Conservation (phyloP, 1,140 invertebrate species). For the Maniola jurtina region DNA sequence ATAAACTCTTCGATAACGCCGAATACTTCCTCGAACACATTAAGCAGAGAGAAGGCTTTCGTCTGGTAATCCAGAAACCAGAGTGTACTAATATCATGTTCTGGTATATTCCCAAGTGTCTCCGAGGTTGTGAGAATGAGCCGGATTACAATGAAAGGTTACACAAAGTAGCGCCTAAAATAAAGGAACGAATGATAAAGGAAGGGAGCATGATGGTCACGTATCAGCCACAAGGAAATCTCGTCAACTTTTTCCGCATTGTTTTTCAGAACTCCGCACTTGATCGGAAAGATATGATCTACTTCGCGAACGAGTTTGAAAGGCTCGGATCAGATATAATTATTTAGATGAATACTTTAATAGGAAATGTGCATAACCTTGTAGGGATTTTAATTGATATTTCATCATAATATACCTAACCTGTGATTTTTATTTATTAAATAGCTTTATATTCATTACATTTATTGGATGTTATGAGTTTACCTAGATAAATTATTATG, state of each 20-base stretch:
- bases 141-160: conserved; percentile 84
- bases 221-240: conserved; percentile 90
- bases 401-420: conserved; percentile 35
- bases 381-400: conserved; percentile 36
- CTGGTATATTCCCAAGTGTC: conserved; percentile 93
- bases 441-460: conserved; percentile 26
- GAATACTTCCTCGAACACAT: conserved; percentile 85
- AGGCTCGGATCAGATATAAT: conserved; percentile 83
- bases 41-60: conserved; percentile 84
- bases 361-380: conserved; percentile 26
- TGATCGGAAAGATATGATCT: conserved; percentile 89
- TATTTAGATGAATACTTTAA: conserved; percentile 45
- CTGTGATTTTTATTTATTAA: conserved; percentile 57
- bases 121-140: conserved; percentile 81
- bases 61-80: conserved; percentile 87
- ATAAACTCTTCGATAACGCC: conserved; percentile 87
- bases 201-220: conserved; percentile 97
- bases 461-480: conserved; percentile 21
- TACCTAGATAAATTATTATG: neutral
- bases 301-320: conserved; percentile 93
- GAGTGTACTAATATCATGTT: conserved; percentile 97
- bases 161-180: conserved; percentile 91
- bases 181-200: conserved; percentile 97
- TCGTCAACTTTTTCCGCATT: conserved; percentile 96
- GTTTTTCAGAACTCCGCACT: conserved; percentile 94